Evolutionary conservation across 2,888 invertebrate species (phyloP).

Genomic region (Eremobia ochroleuca): DNA sequence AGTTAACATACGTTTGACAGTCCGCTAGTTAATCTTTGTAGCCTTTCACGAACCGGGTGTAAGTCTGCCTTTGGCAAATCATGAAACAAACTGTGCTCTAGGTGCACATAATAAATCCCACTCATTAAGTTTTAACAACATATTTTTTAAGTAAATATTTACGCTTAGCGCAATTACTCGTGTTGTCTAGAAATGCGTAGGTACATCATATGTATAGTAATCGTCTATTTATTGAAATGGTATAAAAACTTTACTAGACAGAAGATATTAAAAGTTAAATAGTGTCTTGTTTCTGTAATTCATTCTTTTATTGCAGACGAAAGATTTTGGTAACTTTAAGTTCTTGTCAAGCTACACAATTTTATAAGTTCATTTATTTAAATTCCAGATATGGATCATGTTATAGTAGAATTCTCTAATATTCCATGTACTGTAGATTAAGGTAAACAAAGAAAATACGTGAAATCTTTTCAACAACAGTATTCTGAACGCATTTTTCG

Average conservation of each 20-base stretch:
- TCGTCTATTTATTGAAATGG: slow-evolving; percentile 61
- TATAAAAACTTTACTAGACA: slow-evolving; percentile 47
- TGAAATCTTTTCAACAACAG: slow-evolving; percentile 43
- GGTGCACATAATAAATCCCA: slow-evolving; percentile 23
- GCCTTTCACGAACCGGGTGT: neutral
- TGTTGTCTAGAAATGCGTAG: slow-evolving; percentile 36
- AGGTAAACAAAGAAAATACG: slow-evolving; percentile 41
- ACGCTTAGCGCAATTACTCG: slow-evolving; percentile 49
- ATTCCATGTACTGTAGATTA: slow-evolving; percentile 59
- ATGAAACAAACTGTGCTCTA: slow-evolving; percentile 18
- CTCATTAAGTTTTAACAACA: slow-evolving; percentile 34
- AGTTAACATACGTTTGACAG: neutral
- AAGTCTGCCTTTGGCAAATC: slow-evolving; percentile 29
- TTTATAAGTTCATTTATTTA: slow-evolving; percentile 20
- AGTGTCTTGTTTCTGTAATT: slow-evolving; percentile 24
- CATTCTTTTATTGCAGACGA: slow-evolving; percentile 20
- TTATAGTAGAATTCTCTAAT: slow-evolving; percentile 30
- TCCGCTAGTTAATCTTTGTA: neutral
- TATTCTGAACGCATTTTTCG: slow-evolving; percentile 44
- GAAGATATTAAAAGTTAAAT: slow-evolving; percentile 11
- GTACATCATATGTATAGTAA: slow-evolving; percentile 45
- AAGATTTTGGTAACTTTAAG: slow-evolving; percentile 12
- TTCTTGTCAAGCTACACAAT: slow-evolving; percentile 19
- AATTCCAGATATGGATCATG: slow-evolving; percentile 7
- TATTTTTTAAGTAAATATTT: slow-evolving; percentile 53